These are phyloP conservation scores for Lymantria dispar DNA, from an alignment of 2,888 invertebrate species.

Conservation along the genomic window DNA sequence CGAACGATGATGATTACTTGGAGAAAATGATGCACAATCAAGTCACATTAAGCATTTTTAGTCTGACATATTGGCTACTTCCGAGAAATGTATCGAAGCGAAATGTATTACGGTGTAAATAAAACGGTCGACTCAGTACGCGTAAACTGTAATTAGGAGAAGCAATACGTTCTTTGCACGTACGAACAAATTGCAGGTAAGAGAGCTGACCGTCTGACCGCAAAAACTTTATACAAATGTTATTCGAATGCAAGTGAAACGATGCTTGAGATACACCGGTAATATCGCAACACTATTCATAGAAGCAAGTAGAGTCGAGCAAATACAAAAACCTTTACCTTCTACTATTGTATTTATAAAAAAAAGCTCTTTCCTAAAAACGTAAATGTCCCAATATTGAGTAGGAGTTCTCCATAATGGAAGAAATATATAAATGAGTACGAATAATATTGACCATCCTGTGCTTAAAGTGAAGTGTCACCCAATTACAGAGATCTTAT, in stretches of 20 bases:
- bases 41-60: neutral
- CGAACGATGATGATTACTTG: too few species aligned
- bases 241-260: constrained; percentile 16
- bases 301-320: neutral
- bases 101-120: constrained; percentile 46
- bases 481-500: too few species aligned
- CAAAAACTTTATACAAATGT: constrained; percentile 33
- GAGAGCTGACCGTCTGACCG: constrained; percentile 34
- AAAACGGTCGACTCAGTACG: constrained; percentile 44
- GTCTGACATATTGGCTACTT: constrained; percentile 50
- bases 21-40: too few species aligned
- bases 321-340: neutral
- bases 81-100: constrained; percentile 52
- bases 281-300: constrained; percentile 19
- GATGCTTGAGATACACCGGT: constrained; percentile 16
- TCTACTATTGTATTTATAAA: too few species aligned
- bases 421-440: too few species aligned
- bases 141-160: constrained; percentile 59
- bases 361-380: too few species aligned
- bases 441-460: too few species aligned
- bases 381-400: too few species aligned
- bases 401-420: too few species aligned
- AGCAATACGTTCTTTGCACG: constrained; percentile 70
- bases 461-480: too few species aligned
- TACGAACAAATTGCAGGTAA: constrained; percentile 72